Conservation (phyloP, 2,888 invertebrate species). For the Amphipoea oculea region DNA sequence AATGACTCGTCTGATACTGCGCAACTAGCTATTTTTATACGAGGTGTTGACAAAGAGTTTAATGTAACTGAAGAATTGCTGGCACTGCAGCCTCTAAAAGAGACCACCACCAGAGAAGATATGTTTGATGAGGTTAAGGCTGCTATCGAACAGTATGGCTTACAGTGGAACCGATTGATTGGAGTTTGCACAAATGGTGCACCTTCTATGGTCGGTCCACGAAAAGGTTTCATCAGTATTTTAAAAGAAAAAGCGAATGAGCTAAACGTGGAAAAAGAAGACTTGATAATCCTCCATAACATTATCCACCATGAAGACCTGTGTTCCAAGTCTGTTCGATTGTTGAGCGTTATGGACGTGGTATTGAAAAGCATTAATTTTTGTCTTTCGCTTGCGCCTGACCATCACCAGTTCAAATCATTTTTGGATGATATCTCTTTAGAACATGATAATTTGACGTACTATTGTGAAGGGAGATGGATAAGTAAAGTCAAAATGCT, state of each 20-base stretch:
- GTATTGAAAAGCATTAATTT: not conserved
- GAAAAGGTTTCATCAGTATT: slow-evolving; percentile 4
- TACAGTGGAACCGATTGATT: slow-evolving; percentile 1
- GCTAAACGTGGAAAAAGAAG: not conserved
- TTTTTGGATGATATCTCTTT: not conserved
- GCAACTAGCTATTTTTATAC: slow-evolving; percentile 4
- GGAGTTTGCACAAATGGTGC: slow-evolving; percentile 2
- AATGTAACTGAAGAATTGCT: slow-evolving; percentile 5
- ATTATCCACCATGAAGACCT: slow-evolving; percentile 6
- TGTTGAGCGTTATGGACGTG: not conserved
- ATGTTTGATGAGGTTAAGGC: not conserved
- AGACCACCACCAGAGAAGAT: not conserved
- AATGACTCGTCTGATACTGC: not conserved
- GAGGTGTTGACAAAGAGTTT: slow-evolving; percentile 9
- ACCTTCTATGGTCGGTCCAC: not conserved
- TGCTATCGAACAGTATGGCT: not conserved
- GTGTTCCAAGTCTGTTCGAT: not conserved
- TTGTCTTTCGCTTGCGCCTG: not conserved
- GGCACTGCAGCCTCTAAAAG: not conserved
- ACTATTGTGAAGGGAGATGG: slow-evolving; percentile 6
- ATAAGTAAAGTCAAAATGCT: not conserved
- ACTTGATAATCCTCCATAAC: slow-evolving; percentile 7
- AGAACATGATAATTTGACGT: not conserved
- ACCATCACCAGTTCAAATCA: not conserved
- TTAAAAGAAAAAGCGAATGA: not conserved